phyloP scores from a whole-genome alignment of 2,888 invertebrate genomes.

The Dynastes hyllus region DNA sequence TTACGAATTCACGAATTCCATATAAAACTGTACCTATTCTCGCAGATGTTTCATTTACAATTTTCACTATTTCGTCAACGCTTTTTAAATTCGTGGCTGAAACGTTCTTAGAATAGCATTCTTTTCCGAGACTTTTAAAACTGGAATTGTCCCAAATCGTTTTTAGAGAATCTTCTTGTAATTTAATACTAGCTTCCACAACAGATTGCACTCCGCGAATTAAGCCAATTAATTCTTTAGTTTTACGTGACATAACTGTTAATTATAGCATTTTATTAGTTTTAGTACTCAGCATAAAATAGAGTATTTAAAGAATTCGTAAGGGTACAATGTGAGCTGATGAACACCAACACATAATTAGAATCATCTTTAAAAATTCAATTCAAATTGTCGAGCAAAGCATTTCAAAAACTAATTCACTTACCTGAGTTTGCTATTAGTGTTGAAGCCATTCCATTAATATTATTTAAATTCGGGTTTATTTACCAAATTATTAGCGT shows the following conservation, averaged over 20 bases:
- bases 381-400: too few relatives aligned
- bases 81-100: conserved; percentile 27
- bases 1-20: conserved; percentile 79
- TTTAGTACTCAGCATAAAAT: not conserved
- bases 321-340: not conserved
- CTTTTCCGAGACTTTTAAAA: conserved; percentile 71
- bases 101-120: conserved; percentile 34
- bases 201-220: conserved; percentile 82
- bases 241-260: conserved; percentile 63
- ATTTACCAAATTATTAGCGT: not conserved
- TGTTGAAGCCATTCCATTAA: conserved; percentile 1
- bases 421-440: conserved; percentile 37
- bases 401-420: not conserved
- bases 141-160: conserved; percentile 82
- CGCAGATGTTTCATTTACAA: conserved; percentile 51
- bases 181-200: conserved; percentile 77
- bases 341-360: too few relatives aligned
- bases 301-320: conserved; percentile 1
- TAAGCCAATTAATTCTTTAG: conserved; percentile 79
- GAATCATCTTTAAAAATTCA: too few relatives aligned
- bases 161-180: conserved; percentile 78
- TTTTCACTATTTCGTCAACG: conserved; percentile 46
- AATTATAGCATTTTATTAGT: conserved; percentile 40
- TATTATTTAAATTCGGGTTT: too few relatives aligned
- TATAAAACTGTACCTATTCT: conserved; percentile 81